Evolutionary conservation across 2,888 invertebrate species (phyloP).

Genomic region (Ypsolopha sequella): DNA sequence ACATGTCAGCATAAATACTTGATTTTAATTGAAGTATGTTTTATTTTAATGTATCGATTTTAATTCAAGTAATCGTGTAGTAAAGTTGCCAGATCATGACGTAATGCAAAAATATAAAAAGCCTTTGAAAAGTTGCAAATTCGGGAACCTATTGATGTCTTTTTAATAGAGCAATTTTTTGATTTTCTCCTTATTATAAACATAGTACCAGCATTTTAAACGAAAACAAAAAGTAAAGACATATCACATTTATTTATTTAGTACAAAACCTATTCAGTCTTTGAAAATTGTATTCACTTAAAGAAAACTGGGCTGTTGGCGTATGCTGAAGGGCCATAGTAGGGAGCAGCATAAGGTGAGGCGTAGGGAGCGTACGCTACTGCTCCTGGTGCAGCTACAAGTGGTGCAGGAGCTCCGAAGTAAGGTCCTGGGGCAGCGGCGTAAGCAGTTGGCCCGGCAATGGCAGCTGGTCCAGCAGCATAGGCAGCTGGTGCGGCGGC

Average conservation of each 20-base stretch:
- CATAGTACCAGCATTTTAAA: neutral
- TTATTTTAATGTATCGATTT: too few species aligned
- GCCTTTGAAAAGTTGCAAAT: too few species aligned
- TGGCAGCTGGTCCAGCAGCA: conserved; percentile 19
- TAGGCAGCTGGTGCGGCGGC: conserved; percentile 22
- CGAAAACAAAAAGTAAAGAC: neutral
- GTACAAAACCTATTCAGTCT: conserved; percentile 25
- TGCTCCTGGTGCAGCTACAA: neutral
- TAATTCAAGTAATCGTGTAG: too few species aligned
- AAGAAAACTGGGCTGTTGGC: conserved; percentile 19
- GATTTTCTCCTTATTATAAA: neutral
- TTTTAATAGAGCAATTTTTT: neutral
- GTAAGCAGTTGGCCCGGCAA: conserved; percentile 8
- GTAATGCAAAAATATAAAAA: too few species aligned
- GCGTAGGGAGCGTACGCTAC: conserved; percentile 11
- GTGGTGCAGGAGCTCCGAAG: neutral
- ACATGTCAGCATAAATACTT: too few species aligned
- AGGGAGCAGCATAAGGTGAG: conserved; percentile 21
- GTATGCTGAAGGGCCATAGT: conserved; percentile 37
- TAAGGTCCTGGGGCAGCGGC: conserved; percentile 4
- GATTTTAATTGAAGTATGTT: too few species aligned
- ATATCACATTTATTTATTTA: neutral
- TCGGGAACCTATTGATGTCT: too few species aligned
- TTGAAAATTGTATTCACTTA: conserved; percentile 25
- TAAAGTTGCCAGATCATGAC: too few species aligned